Conservation (phyloP, 2,113 vertebrate species). For the Oryzias melastigma region DNA sequence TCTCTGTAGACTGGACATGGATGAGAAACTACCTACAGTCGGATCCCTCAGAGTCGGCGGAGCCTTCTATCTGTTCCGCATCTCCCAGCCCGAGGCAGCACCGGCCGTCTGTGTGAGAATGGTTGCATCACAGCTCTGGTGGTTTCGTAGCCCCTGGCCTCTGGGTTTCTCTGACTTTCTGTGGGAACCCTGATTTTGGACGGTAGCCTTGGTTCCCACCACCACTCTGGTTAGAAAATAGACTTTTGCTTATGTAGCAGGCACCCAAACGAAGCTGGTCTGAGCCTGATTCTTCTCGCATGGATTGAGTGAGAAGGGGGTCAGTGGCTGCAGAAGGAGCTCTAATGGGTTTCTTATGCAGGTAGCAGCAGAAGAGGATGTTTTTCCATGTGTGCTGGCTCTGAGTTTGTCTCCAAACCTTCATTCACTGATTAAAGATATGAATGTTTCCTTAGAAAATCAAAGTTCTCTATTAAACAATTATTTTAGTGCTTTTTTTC, state of each 20-base stretch:
- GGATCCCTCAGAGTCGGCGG: slow-evolving; percentile 45
- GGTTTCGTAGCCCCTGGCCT: slow-evolving; percentile 72
- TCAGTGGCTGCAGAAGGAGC: slow-evolving; percentile 52
- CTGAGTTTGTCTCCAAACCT: slow-evolving; percentile 26
- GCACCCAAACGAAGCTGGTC: slow-evolving; percentile 67
- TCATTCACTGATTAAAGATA: slow-evolving; percentile 27
- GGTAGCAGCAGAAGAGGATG: slow-evolving; percentile 64
- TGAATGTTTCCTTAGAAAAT: not conserved
- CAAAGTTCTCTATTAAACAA: not conserved
- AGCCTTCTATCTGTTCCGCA: slow-evolving; percentile 16
- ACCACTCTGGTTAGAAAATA: slow-evolving; percentile 77
- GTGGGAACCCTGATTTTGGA: slow-evolving; percentile 82
- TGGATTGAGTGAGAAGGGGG: slow-evolving; percentile 52
- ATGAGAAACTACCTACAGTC: slow-evolving; percentile 75
- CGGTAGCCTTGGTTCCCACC: slow-evolving; percentile 77
- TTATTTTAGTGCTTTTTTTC: slow-evolving; percentile 20
- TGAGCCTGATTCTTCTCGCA: slow-evolving; percentile 68
- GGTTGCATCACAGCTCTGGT: slow-evolving; percentile 71
- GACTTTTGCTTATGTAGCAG: slow-evolving; percentile 62
- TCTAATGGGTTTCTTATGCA: slow-evolving; percentile 76
- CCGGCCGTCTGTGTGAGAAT: slow-evolving; percentile 71
- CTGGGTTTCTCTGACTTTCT: slow-evolving; percentile 73
- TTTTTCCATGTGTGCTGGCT: not conserved
- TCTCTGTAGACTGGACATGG: slow-evolving; percentile 65
- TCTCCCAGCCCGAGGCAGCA: slow-evolving; percentile 38